Conservation (phyloP, 2,797 vertebrate genomes). For the Potorous gilbertii region DNA sequence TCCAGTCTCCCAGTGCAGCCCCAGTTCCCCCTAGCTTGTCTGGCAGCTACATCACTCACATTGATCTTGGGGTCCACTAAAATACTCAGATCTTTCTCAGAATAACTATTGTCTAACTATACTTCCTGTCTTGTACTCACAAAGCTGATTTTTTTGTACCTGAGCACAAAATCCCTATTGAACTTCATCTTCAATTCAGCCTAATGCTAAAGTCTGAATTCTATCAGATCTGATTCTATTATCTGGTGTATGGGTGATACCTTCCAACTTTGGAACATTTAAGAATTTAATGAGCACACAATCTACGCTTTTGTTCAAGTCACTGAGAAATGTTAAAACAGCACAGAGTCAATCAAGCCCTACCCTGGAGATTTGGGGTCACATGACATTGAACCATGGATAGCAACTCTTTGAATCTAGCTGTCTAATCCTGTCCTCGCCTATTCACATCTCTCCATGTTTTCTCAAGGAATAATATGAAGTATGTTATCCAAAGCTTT, state of each 20-base stretch:
- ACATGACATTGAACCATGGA: background rate
- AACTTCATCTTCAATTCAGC: background rate
- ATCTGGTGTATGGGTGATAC: background rate
- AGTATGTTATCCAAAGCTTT: background rate
- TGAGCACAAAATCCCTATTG: background rate
- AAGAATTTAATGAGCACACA: background rate
- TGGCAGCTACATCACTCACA: background rate
- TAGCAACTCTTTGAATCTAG: background rate
- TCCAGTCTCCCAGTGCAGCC: background rate
- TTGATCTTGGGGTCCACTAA: background rate
- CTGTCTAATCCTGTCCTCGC: background rate
- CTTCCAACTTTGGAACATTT: background rate
- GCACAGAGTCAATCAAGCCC: background rate
- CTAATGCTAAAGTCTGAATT: background rate
- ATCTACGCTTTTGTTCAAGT: background rate
- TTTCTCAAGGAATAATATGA: background rate
- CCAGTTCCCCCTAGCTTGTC: background rate
- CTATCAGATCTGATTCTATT: background rate
- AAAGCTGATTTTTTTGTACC: background rate
- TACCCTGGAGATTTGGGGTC: background rate
- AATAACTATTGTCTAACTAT: background rate
- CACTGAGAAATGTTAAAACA: background rate
- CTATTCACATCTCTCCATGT: background rate
- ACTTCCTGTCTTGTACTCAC: background rate
- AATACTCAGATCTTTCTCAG: background rate